phyloP scores from a whole-genome alignment of 2,888 invertebrate genomes.

The Podotricha telesiphe region DNA sequence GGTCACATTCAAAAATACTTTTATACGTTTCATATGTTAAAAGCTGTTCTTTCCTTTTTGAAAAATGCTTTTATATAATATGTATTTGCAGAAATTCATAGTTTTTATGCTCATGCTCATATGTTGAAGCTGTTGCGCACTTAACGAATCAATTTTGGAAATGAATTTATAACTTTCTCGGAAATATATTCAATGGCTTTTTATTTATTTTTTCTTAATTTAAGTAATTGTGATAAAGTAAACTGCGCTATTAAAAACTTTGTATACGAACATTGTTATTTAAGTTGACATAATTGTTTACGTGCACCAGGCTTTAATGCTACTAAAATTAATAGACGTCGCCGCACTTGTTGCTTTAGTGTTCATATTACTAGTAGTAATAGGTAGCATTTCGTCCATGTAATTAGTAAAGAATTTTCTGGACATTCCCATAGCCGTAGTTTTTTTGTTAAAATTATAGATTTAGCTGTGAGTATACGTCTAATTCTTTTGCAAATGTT shows the following conservation, averaged over 20 bases:
- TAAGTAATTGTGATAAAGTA: slow-evolving; percentile 37
- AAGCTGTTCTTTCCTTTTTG: slow-evolving; percentile 11
- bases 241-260: slow-evolving; percentile 46
- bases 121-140: slow-evolving; percentile 11
- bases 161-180: slow-evolving; percentile 13
- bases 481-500: slow-evolving; percentile 72
- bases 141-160: slow-evolving; percentile 14
- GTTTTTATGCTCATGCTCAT: not conserved
- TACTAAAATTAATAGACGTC: slow-evolving; percentile 42
- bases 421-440: not conserved
- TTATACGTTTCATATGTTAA: slow-evolving; percentile 22
- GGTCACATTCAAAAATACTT: slow-evolving; percentile 19
- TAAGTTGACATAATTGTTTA: slow-evolving; percentile 42
- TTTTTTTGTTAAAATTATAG: not conserved
- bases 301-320: slow-evolving; percentile 40
- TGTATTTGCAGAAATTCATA: slow-evolving; percentile 3
- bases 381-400: not conserved
- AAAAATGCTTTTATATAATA: not conserved
- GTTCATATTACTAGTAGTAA: slow-evolving; percentile 13
- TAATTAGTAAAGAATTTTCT: slow-evolving; percentile 1
- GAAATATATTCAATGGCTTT: slow-evolving; percentile 8
- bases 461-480: slow-evolving; percentile 41
- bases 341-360: slow-evolving; percentile 36
- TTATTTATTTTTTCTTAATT: slow-evolving; percentile 21
- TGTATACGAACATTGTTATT: slow-evolving; percentile 44